These are phyloP conservation scores for Phrynosoma blainvillii DNA, from an alignment of 2,113 vertebrate species.

Conservation along the genomic window DNA sequence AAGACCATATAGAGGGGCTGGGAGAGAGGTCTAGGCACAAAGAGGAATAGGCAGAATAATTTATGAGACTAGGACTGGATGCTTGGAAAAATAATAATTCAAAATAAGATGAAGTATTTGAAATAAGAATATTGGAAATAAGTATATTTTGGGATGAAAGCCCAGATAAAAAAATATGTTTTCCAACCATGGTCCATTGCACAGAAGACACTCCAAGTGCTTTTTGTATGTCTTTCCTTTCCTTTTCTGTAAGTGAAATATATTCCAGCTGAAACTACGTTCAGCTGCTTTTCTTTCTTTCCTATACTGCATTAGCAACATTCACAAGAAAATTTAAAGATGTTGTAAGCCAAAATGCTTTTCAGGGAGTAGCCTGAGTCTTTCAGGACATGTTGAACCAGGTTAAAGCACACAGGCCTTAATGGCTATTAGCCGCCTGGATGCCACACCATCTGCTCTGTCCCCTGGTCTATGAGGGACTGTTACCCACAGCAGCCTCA, in stretches of 20 bases:
- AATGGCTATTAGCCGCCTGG: not conserved
- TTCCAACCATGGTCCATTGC: not conserved
- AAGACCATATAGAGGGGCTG: not conserved
- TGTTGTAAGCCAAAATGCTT: not conserved
- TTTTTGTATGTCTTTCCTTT: not conserved
- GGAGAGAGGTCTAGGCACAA: not conserved
- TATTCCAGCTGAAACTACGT: not conserved
- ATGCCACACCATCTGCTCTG: conserved; percentile 2
- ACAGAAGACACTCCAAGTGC: not conserved
- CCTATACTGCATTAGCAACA: not conserved
- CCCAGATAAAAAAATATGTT: not conserved
- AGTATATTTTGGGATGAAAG: not conserved
- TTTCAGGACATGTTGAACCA: not conserved
- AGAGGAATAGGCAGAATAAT: too few relatives aligned
- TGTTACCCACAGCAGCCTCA: not conserved
- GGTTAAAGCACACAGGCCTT: not conserved
- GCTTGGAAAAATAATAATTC: not conserved
- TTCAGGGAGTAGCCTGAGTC: not conserved
- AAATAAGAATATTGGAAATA: not conserved
- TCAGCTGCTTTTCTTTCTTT: not conserved
- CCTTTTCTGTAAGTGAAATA: not conserved
- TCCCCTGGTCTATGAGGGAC: not conserved
- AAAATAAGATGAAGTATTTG: too few relatives aligned
- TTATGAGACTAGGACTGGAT: not conserved
- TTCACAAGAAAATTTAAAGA: not conserved